A percentile compares a stretch with the other conserved stretches of the same genome.
Evolutionary conservation across 2,113 vertebrate species (phyloP).

Genomic region (Nesospiza acunhae): DNA sequence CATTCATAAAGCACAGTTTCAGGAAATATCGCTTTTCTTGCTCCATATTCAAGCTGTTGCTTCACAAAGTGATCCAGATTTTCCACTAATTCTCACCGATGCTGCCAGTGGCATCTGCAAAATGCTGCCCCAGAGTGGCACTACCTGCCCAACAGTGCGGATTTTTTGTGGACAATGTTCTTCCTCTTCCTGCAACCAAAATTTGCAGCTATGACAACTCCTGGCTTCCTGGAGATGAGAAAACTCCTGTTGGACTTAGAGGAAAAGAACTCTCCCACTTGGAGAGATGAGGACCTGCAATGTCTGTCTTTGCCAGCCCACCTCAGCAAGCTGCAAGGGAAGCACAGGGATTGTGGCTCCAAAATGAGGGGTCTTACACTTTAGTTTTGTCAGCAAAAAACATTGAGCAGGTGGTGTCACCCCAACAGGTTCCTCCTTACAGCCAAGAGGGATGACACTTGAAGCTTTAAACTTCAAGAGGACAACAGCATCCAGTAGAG

Average conservation of each 20-base stretch:
- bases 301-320: neutral
- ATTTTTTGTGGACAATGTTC: neutral
- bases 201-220: neutral
- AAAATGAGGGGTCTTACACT: neutral
- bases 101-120: neutral
- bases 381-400: neutral
- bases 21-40: neutral
- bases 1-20: neutral
- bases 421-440: neutral
- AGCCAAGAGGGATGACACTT: neutral
- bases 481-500: neutral
- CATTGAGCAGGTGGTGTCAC: neutral
- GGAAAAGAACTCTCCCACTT: fast-evolving
- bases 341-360: neutral
- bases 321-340: neutral
- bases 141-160: neutral
- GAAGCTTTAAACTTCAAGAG: neutral
- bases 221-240: neutral
- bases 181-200: neutral
- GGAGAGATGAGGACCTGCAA: neutral
- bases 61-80: neutral
- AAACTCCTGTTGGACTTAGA: neutral
- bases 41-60: neutral
- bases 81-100: neutral
- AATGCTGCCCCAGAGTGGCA: neutral